phyloP scores from a whole-genome alignment of 2,888 invertebrate genomes.

The Agapetus fuscipes region DNA sequence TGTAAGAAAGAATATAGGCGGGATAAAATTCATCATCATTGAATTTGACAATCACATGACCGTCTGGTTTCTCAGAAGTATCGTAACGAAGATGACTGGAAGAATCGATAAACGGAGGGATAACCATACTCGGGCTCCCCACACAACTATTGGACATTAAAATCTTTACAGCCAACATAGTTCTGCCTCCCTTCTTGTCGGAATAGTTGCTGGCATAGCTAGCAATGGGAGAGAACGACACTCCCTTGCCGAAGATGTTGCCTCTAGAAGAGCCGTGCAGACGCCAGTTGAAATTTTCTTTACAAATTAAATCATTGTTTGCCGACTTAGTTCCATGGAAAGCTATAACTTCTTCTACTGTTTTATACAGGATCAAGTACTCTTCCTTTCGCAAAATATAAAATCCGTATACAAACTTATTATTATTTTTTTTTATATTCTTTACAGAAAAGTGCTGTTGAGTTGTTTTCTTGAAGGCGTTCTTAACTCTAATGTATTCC shows the following conservation, averaged over 20 bases:
- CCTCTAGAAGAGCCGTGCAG: constrained; percentile 22
- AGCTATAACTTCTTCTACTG: constrained; percentile 20
- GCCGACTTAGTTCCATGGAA: constrained; percentile 26
- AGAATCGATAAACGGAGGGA: constrained; percentile 21
- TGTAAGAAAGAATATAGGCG: too few relatives aligned
- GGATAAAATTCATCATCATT: constrained; percentile 27
- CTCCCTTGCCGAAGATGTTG: constrained; percentile 26
- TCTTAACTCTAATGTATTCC: too few relatives aligned
- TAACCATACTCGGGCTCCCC: constrained; percentile 21
- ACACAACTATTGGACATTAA: constrained; percentile 20
- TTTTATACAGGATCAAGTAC: constrained; percentile 14
- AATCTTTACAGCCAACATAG: constrained; percentile 26
- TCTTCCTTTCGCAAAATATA: constrained; percentile 22
- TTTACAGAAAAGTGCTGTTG: constrained; percentile 11
- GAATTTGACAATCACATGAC: constrained; percentile 26
- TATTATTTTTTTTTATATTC: constrained; percentile 16
- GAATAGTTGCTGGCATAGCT: constrained; percentile 25
- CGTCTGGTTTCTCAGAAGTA: constrained; percentile 24
- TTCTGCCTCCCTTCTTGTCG: constrained; percentile 20
- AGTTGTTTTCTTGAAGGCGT: constrained; percentile 11
- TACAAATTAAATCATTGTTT: constrained; percentile 23
- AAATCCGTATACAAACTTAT: constrained; percentile 17
- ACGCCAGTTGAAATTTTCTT: constrained; percentile 27
- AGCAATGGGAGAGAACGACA: constrained; percentile 25
- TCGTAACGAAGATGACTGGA: constrained; percentile 21